Percentiles rank a stretch among this genome's conserved stretches.
Evolutionary conservation across 2,888 invertebrate genomes (phyloP).

Genomic region (Tolmerus cingulatus): DNA sequence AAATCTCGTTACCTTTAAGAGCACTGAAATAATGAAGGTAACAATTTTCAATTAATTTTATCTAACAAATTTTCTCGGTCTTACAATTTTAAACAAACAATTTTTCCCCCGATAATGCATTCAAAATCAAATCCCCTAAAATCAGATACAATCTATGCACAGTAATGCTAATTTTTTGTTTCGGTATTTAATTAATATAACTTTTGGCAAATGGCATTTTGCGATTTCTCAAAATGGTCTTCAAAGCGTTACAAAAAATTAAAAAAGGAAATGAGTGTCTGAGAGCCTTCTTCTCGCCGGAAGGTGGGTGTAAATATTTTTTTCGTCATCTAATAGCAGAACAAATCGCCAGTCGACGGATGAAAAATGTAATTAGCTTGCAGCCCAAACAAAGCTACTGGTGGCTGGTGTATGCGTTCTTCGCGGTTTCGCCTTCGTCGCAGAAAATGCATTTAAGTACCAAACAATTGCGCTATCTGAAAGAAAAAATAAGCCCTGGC

Average conservation of each 20-base stretch:
- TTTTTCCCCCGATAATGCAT: background rate
- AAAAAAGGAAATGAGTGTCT: background rate
- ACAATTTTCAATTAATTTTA: background rate
- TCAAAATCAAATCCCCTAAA: background rate
- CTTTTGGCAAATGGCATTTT: background rate
- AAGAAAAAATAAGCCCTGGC: background rate
- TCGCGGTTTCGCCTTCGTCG: background rate
- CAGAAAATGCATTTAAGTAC: constrained; percentile 22
- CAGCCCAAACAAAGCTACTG: background rate
- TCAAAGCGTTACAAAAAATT: background rate
- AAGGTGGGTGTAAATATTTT: background rate
- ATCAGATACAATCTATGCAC: background rate
- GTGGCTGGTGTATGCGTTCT: background rate
- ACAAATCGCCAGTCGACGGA: background rate
- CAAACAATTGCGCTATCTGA: background rate
- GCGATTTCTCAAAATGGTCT: background rate
- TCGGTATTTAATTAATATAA: background rate
- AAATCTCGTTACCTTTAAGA: no score
- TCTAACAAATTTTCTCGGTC: background rate
- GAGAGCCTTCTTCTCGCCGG: background rate
- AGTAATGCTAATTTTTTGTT: background rate
- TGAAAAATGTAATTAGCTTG: constrained; percentile 5
- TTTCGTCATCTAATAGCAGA: background rate
- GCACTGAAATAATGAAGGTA: background rate
- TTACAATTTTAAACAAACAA: background rate